phyloP scores from a whole-genome alignment of 2,113 vertebrate genomes.

The Trogon surrucura region DNA sequence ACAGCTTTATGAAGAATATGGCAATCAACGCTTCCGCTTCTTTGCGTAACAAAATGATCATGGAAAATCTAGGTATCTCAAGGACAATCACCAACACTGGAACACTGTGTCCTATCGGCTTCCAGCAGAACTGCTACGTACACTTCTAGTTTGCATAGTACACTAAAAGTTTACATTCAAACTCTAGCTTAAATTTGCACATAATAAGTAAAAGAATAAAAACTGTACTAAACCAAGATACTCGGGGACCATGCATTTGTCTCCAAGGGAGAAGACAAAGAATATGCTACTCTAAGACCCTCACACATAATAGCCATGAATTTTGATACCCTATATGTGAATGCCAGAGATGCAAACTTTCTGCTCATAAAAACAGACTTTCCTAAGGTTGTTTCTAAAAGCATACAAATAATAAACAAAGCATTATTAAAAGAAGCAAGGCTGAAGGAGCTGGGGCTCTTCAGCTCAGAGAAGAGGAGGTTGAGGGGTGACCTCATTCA shows the following conservation, averaged over 20 bases:
- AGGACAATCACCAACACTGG: neutral
- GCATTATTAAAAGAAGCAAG: neutral
- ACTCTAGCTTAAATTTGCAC: neutral
- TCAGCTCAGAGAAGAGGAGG: too few relatives aligned
- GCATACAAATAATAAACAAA: neutral
- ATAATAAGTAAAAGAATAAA: neutral
- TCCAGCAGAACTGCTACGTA: neutral
- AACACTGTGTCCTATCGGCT: neutral
- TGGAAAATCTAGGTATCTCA: neutral
- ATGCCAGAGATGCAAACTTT: neutral
- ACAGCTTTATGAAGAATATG: neutral
- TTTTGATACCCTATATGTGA: neutral
- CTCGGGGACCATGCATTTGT: neutral
- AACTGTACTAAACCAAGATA: neutral
- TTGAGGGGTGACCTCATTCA: too few relatives aligned
- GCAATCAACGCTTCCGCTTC: neutral
- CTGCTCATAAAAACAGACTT: neutral
- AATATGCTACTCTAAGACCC: neutral
- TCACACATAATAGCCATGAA: neutral
- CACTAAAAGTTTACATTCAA: too few relatives aligned
- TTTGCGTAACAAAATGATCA: neutral
- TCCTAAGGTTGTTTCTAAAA: neutral
- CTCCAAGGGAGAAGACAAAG: neutral
- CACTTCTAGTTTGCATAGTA: neutral
- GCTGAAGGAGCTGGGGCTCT: too few relatives aligned